Base-by-base conservation (phyloP, 2,797 vertebrate genomes). In the Hippocampus kuda region DNA sequence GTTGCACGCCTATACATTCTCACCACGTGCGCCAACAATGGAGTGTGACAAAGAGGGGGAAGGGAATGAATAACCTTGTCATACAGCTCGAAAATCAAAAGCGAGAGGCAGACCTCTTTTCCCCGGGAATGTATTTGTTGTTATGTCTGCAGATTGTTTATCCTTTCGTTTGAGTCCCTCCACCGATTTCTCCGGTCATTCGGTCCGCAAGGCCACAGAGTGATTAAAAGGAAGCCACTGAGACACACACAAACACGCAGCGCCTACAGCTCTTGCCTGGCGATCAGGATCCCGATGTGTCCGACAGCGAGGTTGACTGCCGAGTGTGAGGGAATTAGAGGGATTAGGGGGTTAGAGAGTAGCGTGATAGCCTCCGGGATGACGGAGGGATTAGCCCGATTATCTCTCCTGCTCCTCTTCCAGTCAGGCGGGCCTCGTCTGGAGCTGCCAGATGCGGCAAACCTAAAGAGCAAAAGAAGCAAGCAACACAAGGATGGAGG, bases 291-390 rank as follows among this genome's bases (percentile, higher is more conserved):
- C 87, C 85, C 81, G 84, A 85, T 86, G 85, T 89, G 85, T 91
- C 87, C 88, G 89, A 90, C 88, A 90, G 88, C 66, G 69, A 84
- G 83, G 81, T 86, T 84, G 89, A 89, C 88, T 85, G 86, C 85
- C 78, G 89, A 90, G 87, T 91, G 87, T 84, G 83, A 87, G 89
- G 89, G 91, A 91, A 91, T 92, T 91, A 89, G 84, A 84, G 86
- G 91, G 90, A 92, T 92, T 92, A 92, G 75, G 85, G 86, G 87
- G 87, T 90, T 90, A 91, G 90, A 88, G 89, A 91, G 90, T 88
- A 88, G 89, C 77, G 86, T 87, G 87, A 91, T 91, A 90, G 89
- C 90, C 88, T 87, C 85, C 87, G 87, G 90, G 90, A 91, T 91
- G 88, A 88, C 82, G 88, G 85, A 81, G 79, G 90, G 91, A 92